A percentile compares a stretch with the other conserved stretches of the same genome.
phyloP scores from a whole-genome alignment of 2,888 invertebrate genomes.

The Xestobium rufovillosum region DNA sequence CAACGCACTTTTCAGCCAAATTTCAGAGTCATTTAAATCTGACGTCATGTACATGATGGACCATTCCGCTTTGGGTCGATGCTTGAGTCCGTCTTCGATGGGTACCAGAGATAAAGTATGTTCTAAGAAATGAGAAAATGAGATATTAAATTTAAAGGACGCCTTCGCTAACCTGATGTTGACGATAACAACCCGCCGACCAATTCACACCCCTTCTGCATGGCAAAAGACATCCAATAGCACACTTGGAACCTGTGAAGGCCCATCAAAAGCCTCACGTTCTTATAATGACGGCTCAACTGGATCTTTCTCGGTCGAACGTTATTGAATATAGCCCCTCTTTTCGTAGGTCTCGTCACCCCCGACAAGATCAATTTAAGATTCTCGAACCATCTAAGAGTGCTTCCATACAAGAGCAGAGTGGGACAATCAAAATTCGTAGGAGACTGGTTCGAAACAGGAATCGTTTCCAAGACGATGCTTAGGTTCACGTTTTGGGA shows the following conservation, averaged over 20 bases:
- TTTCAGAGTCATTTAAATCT: slow-evolving; percentile 85
- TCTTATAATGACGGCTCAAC: slow-evolving; percentile 85
- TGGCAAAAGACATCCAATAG: slow-evolving; percentile 97
- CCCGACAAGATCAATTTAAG: slow-evolving; percentile 86
- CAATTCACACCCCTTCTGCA: slow-evolving; percentile 86
- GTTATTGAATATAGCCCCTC: slow-evolving; percentile 83
- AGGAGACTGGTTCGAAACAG: slow-evolving; percentile 42
- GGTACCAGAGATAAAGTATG: slow-evolving; percentile 66
- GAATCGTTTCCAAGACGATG: slow-evolving; percentile 69
- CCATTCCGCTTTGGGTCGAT: slow-evolving; percentile 84
- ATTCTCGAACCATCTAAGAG: slow-evolving; percentile 92
- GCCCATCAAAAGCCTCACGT: slow-evolving; percentile 76
- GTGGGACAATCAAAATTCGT: slow-evolving; percentile 55
- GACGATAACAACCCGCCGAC: slow-evolving; percentile 74
- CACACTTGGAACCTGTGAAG: slow-evolving; percentile 81
- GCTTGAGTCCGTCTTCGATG: slow-evolving; percentile 72
- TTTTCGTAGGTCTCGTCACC: slow-evolving; percentile 87
- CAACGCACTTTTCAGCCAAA: slow-evolving; percentile 80
- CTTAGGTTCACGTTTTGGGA: slow-evolving; percentile 76
- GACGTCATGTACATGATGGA: slow-evolving; percentile 89
- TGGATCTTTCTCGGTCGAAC: slow-evolving; percentile 81
- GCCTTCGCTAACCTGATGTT: slow-evolving; percentile 55
- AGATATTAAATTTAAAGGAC: too few species aligned
- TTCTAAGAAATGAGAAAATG: slow-evolving; percentile 41
- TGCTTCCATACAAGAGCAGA: slow-evolving; percentile 84